phyloP scores from a whole-genome alignment of 2,113 vertebrate genomes.

The Ictalurus punctatus region DNA sequence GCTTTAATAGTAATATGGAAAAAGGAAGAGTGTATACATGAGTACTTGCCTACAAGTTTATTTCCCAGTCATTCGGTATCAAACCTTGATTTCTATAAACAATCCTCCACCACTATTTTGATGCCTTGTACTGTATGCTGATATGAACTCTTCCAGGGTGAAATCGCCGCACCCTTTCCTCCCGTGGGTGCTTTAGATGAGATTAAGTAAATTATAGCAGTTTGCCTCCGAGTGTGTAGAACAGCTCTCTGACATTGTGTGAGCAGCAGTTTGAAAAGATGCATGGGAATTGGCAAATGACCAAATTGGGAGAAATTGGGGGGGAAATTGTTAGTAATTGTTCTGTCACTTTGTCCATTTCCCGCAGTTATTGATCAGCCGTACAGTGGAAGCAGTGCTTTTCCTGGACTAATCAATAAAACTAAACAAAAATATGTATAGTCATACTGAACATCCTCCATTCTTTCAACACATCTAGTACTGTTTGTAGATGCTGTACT shows the following conservation, averaged over 20 bases:
- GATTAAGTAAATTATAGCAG: background rate
- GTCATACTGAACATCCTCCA: background rate
- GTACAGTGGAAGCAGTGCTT: background rate
- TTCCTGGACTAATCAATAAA: background rate
- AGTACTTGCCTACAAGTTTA: background rate
- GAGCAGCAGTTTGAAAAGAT: background rate
- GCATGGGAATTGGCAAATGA: background rate
- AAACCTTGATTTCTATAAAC: background rate
- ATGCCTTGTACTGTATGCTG: too few relatives aligned
- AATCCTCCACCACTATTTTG: background rate
- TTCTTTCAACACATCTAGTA: background rate
- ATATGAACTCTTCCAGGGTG: background rate
- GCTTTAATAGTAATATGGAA: background rate
- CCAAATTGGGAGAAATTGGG: background rate
- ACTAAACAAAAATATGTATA: background rate
- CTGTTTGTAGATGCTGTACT: background rate
- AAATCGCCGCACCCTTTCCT: conserved; percentile 2
- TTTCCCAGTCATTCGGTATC: background rate
- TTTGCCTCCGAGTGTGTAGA: background rate
- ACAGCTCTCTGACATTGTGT: background rate
- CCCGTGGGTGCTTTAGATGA: background rate
- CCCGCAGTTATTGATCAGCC: background rate
- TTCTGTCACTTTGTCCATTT: background rate
- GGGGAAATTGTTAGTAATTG: too few relatives aligned
- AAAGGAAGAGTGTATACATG: background rate